phyloP scores from a whole-genome alignment of 2,113 vertebrate species.

The Corythornis cristatus region DNA sequence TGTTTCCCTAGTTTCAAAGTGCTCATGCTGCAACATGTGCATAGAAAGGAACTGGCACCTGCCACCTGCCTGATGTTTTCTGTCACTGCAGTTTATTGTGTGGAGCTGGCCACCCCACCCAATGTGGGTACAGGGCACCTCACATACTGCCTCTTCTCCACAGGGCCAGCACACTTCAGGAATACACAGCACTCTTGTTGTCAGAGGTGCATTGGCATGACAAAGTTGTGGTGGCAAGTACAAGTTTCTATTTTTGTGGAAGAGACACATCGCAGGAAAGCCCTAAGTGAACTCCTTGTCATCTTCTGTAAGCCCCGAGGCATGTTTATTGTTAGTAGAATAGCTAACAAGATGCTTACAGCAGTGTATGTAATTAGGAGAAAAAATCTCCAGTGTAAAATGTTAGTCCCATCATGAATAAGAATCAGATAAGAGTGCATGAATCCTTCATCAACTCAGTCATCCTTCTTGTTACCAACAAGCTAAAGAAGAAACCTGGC shows the following conservation, averaged over 20 bases:
- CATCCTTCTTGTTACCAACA: not conserved
- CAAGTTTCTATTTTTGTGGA: not conserved
- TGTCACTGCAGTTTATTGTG: not conserved
- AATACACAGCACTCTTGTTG: accelerated
- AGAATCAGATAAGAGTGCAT: not conserved
- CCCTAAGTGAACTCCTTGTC: not conserved
- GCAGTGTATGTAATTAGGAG: not conserved
- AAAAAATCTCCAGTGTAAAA: not conserved
- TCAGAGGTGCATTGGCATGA: not conserved
- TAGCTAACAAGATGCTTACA: not conserved
- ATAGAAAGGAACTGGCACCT: not conserved
- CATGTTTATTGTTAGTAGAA: not conserved
- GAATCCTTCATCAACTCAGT: not conserved
- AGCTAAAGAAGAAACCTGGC: not conserved
- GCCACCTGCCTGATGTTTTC: not conserved
- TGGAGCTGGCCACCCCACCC: accelerated
- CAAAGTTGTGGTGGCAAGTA: not conserved
- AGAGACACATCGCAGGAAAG: not conserved
- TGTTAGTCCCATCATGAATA: not conserved
- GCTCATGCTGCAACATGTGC: not conserved
- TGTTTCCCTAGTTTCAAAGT: not conserved
- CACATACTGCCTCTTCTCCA: accelerated
- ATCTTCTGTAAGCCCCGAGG: not conserved
- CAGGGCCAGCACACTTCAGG: not conserved
- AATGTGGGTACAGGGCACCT: not conserved